Evolutionary conservation across 2,113 vertebrate species (phyloP).

Genomic region (Oxyruncus cristatus): DNA sequence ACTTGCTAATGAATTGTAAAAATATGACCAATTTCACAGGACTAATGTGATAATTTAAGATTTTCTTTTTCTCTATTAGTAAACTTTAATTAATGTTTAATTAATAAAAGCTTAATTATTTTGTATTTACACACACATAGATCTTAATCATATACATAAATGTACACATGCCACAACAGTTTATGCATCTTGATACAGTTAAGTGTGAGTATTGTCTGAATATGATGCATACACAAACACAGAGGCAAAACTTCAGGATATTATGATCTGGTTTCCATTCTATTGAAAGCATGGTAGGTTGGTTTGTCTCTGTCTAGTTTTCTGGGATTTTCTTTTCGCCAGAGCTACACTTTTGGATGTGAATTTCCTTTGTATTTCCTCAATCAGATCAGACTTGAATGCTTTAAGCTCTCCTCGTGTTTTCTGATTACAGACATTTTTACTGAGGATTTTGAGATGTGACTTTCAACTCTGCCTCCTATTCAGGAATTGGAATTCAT

Average conservation of each 20-base stretch:
- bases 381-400: background rate
- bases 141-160: background rate
- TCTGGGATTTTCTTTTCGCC: background rate
- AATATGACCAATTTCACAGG: background rate
- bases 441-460: accelerated
- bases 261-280: background rate
- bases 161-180: background rate
- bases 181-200: background rate
- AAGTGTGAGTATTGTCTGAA: background rate
- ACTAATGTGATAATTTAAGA: background rate
- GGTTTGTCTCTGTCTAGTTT: background rate
- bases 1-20: background rate
- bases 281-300: background rate
- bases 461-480: background rate
- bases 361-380: background rate
- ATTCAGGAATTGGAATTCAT: background rate
- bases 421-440: background rate
- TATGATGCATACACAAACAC: background rate
- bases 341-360: background rate
- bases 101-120: background rate
- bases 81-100: background rate
- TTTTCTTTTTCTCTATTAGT: background rate
- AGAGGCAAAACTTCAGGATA: background rate
- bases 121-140: background rate
- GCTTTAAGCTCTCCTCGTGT: background rate